These are phyloP conservation scores for Calliopum simillimum DNA, from an alignment of 2,888 invertebrate species.

Conservation along the genomic window DNA sequence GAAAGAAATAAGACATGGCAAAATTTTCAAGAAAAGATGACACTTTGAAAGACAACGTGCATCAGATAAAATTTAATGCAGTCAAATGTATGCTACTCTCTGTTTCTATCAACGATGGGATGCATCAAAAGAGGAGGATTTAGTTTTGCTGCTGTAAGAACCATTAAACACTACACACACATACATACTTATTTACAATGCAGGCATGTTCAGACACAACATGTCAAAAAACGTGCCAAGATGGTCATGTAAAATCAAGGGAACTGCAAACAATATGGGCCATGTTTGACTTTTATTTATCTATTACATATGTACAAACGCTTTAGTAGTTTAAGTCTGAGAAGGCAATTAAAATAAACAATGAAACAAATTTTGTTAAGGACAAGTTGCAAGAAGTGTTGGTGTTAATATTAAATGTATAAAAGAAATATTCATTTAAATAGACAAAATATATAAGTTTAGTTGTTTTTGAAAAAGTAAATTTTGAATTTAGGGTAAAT, in stretches of 20 bases:
- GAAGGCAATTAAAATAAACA: too few species aligned
- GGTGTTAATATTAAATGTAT: too few species aligned
- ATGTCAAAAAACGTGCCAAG: slow-evolving; percentile 9
- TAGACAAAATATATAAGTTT: too few species aligned
- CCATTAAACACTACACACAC: not conserved
- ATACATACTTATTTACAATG: too few species aligned
- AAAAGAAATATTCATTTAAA: too few species aligned
- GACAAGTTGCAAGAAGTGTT: too few species aligned
- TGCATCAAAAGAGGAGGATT: not conserved
- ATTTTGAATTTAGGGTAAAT: too few species aligned
- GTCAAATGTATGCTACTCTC: not conserved
- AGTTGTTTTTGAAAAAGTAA: too few species aligned
- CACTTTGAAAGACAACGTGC: slow-evolving; percentile 25
- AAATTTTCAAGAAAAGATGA: not conserved
- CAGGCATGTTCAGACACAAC: slow-evolving; percentile 9
- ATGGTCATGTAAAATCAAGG: slow-evolving; percentile 4
- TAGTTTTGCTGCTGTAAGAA: not conserved
- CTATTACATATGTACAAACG: too few species aligned
- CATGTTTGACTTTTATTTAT: too few species aligned
- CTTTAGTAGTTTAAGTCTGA: too few species aligned
- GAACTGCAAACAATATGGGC: not conserved
- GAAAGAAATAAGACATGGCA: not conserved
- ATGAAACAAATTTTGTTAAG: too few species aligned
- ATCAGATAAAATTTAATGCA: slow-evolving; percentile 17
- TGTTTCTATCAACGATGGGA: not conserved